Percentiles rank a stretch among this genome's conserved stretches.
Evolutionary conservation across 2,113 vertebrate genomes (phyloP).

Genomic region (Indri indri): DNA sequence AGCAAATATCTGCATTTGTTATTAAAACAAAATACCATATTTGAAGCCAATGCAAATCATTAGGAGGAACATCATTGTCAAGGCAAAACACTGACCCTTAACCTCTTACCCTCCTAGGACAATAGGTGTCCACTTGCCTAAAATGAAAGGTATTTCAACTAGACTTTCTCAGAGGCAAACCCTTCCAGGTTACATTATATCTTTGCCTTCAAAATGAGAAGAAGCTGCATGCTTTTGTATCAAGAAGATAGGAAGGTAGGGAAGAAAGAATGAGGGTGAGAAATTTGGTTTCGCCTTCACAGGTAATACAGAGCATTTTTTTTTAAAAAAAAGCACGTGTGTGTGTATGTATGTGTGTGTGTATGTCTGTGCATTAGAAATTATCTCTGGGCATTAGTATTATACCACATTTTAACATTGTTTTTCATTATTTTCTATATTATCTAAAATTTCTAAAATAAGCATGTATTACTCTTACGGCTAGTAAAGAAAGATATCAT

Average conservation of each 20-base stretch:
- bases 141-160: background rate
- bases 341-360: background rate
- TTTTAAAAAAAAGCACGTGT: background rate
- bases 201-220: background rate
- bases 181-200: background rate
- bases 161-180: background rate
- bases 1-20: background rate
- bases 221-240: background rate
- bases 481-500: background rate
- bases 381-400: background rate
- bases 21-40: background rate
- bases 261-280: background rate
- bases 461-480: background rate
- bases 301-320: background rate
- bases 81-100: background rate
- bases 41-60: background rate
- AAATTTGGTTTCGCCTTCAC: background rate
- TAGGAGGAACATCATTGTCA: background rate
- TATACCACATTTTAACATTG: background rate
- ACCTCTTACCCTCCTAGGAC: background rate
- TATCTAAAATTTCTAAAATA: background rate
- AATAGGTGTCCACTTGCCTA: background rate
- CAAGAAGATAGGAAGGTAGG: background rate
- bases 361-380: background rate
- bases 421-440: background rate